Evolutionary conservation across 2,113 vertebrate species (phyloP).

Genomic region (Oceanites oceanicus): DNA sequence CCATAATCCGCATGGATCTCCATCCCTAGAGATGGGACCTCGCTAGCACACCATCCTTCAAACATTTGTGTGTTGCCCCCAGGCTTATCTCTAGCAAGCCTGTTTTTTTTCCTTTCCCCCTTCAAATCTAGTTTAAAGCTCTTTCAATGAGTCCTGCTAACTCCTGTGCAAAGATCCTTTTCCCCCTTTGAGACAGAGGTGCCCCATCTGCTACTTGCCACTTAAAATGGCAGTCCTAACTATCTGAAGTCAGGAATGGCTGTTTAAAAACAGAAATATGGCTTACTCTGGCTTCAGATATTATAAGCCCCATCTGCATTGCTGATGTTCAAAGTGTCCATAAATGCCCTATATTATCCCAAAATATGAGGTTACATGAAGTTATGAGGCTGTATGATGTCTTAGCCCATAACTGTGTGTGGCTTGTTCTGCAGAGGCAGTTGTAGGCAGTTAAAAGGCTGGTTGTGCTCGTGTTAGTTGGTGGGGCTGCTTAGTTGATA

Average conservation of each 20-base stretch:
- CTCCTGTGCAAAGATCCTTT: too few species aligned
- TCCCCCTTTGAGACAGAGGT: too few species aligned
- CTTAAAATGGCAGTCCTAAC: background rate
- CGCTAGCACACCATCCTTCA: too few species aligned
- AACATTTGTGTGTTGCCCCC: too few species aligned
- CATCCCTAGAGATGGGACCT: too few species aligned
- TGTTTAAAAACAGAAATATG: background rate
- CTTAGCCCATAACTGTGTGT: accelerated
- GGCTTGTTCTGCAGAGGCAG: background rate
- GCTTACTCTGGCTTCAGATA: background rate
- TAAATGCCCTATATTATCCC: background rate
- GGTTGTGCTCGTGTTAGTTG: background rate
- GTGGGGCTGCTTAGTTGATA: background rate
- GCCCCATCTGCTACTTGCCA: background rate
- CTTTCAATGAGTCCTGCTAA: too few species aligned
- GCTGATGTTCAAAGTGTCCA: background rate
- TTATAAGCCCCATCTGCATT: background rate
- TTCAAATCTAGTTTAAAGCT: too few species aligned
- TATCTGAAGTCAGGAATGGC: background rate
- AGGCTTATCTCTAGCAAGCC: too few species aligned
- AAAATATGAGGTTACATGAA: background rate
- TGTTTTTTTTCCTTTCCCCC: too few species aligned
- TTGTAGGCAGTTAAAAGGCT: background rate
- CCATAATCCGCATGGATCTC: too few species aligned
- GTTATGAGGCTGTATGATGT: background rate